Conservation (phyloP, 2,797 vertebrate species). For the Nannoperca obscura region DNA sequence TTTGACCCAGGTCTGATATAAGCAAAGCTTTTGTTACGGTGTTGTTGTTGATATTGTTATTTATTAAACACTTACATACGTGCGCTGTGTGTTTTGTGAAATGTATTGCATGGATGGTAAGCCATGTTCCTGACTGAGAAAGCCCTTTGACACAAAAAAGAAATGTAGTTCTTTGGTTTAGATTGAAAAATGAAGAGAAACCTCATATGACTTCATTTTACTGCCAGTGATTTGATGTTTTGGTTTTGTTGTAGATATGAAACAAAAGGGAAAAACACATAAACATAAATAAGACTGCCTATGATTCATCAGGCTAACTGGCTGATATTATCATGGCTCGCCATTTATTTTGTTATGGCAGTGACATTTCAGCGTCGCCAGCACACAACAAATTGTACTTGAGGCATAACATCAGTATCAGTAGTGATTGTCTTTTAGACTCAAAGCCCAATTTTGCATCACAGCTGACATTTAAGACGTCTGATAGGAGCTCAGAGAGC, state of each 20-base stretch:
- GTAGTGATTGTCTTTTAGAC: conserved; percentile 11
- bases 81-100: conserved; percentile 52
- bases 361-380: conserved; percentile 40
- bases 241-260: conserved; percentile 44
- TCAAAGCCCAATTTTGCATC: conserved; percentile 8
- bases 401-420: background rate
- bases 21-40: conserved; percentile 67
- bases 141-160: conserved; percentile 4
- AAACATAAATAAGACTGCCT: conserved; percentile 5
- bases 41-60: conserved; percentile 88
- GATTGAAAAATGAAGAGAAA: conserved; percentile 29
- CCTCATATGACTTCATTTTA: conserved; percentile 54
- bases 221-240: conserved; percentile 44
- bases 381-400: background rate
- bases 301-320: conserved; percentile 19
- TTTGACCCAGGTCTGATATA: conserved; percentile 71
- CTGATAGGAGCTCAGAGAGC: conserved; percentile 22
- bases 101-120: conserved; percentile 22
- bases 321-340: conserved; percentile 38
- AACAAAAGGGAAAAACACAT: conserved; percentile 18
- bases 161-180: background rate
- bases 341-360: conserved; percentile 43
- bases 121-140: conserved; percentile 22
- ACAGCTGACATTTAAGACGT: conserved; percentile 35
- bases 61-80: conserved; percentile 95